Percentiles rank a stretch among this genome's conserved stretches.
These are phyloP conservation scores for Herminia tarsipennalis DNA, from an alignment of 2,888 invertebrate genomes.

Conservation along the genomic window DNA sequence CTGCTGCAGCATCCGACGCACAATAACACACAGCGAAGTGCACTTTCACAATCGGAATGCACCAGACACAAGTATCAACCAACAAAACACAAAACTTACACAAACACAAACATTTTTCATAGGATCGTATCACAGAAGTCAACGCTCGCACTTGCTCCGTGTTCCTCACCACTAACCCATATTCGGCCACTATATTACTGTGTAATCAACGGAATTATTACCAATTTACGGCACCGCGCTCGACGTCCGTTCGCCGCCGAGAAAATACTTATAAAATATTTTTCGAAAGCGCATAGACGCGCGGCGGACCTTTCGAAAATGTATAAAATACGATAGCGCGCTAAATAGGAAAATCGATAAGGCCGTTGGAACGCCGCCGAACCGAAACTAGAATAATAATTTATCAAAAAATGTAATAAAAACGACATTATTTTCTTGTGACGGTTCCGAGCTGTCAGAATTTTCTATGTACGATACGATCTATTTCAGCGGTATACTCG, in stretches of 20 bases:
- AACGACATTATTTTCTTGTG: slow-evolving; percentile 84
- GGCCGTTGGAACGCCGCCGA: slow-evolving; percentile 73
- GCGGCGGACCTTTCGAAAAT: slow-evolving; percentile 81
- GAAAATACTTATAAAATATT: slow-evolving; percentile 80
- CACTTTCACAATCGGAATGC: slow-evolving; percentile 76
- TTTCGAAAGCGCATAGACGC: slow-evolving; percentile 83
- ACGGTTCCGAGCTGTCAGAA: slow-evolving; percentile 81
- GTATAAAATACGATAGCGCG: slow-evolving; percentile 79
- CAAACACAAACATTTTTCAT: slow-evolving; percentile 60
- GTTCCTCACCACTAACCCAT: slow-evolving; percentile 80
- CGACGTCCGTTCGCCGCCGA: slow-evolving; percentile 77
- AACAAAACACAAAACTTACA: slow-evolving; percentile 69
- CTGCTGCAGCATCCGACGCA: slow-evolving; percentile 66
- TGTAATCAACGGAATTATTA: slow-evolving; percentile 83
- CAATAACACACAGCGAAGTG: slow-evolving; percentile 70
- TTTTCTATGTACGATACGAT: slow-evolving; percentile 73
- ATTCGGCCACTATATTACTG: slow-evolving; percentile 79
- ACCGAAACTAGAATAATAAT: slow-evolving; percentile 82
- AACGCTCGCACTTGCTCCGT: slow-evolving; percentile 63
- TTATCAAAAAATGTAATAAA: slow-evolving; percentile 86
- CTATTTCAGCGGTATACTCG: slow-evolving; percentile 46
- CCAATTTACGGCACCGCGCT: slow-evolving; percentile 79
- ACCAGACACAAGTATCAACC: slow-evolving; percentile 61
- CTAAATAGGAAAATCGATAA: slow-evolving; percentile 84
- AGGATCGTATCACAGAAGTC: slow-evolving; percentile 62